Evolutionary conservation across 2,113 vertebrate species (phyloP).

Genomic region (Gymnarchus niloticus): DNA sequence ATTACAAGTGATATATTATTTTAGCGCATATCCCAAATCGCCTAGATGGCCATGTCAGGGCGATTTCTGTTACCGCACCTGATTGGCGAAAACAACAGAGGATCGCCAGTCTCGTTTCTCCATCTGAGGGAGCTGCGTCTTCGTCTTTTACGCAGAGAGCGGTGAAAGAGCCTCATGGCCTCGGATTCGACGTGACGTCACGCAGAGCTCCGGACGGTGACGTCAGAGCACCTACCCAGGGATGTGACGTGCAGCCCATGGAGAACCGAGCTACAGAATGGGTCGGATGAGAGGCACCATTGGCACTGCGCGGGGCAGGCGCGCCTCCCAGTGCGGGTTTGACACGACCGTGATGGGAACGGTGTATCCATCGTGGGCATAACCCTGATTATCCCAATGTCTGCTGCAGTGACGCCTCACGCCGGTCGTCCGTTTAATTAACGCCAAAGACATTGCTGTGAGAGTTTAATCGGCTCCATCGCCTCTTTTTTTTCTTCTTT

Average conservation of each 20-base stretch:
- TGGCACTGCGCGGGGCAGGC: neutral
- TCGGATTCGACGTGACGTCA: slow-evolving; percentile 1
- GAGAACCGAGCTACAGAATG: slow-evolving; percentile 11
- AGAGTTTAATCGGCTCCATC: neutral
- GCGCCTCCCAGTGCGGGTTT: neutral
- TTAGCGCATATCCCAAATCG: too few species aligned
- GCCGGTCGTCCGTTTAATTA: neutral
- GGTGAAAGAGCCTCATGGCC: neutral
- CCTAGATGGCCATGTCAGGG: neutral
- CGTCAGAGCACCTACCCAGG: neutral
- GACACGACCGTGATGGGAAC: neutral
- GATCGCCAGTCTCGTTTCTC: neutral
- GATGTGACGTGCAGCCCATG: slow-evolving; percentile 14
- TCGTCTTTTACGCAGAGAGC: neutral
- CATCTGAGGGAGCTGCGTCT: neutral
- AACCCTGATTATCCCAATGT: neutral
- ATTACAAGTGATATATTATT: neutral
- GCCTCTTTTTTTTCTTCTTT: neutral
- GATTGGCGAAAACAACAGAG: neutral
- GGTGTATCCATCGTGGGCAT: neutral
- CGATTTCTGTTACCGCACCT: neutral
- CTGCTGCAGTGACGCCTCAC: neutral
- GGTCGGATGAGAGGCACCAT: slow-evolving; percentile 13
- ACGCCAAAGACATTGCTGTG: neutral
- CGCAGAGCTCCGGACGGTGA: neutral